Base-by-base conservation (phyloP, 1,140 invertebrate species). In the Hyles euphorbiae region DNA sequence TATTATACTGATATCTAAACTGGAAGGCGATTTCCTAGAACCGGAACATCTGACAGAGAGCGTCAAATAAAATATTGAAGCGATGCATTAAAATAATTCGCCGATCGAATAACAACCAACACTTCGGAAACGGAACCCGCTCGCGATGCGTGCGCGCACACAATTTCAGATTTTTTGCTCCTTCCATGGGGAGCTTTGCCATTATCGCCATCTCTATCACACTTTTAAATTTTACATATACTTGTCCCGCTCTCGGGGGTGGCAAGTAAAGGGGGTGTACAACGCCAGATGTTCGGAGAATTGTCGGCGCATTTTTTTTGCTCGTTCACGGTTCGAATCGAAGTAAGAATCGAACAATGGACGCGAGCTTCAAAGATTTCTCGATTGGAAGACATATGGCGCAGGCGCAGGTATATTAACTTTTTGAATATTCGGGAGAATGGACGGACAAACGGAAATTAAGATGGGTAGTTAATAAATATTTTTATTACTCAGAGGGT, bases 71-170 rank as follows among this genome's bases (percentile, higher is more conserved):
- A 40, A 40, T 40, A 12, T 43, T 36, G 2, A 56, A 40, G 46
- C 53, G 7, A 40, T 40, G 36, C 36, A 40, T 40, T 40, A 40
- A 40, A 40, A 40, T 40, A 40, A 40, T 40, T 40, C 36, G 36
- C 36, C 36, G 36, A 40, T 40, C 8, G 36, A 40, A 40, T 8
- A 40, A 40, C 36, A 40, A 8, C 36, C 36, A 40, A 40, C 36
- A 53, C 58, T 53, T 61, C 60, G 60, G 60, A 61, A 61, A 61
- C 60, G 60, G 60, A 61, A 61, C 60, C 49, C 52, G 34, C 44
- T n/a, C 53, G 53, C 36, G 36, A 40, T 40, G 36, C 36, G 36
- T 40, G 50, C 60, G 60, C 60, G 45, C 54, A 50, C 54, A 49
- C 60, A 57, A 46, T 56, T 61, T 57, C 52, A 50, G 56, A 53